Evolutionary conservation across 2,113 vertebrate species (phyloP).

Genomic region (Crypturellus undulatus): DNA sequence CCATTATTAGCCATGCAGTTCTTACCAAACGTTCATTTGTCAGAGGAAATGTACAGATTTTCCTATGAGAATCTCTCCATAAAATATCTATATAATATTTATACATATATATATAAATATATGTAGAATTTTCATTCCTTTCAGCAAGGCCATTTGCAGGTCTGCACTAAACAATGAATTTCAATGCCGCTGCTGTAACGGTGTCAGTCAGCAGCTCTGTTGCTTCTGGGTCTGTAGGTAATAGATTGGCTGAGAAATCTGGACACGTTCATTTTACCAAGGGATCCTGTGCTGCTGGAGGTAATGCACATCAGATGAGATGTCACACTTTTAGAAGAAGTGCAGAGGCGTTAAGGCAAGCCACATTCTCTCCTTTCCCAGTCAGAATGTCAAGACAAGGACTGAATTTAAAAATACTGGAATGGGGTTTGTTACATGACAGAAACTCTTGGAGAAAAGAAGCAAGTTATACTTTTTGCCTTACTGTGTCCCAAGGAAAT

Average conservation of each 20-base stretch:
- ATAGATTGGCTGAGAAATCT: constrained; percentile 64
- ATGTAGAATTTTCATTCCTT: background rate
- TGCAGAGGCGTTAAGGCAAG: constrained; percentile 63
- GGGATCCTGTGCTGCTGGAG: constrained; percentile 62
- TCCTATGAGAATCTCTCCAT: background rate
- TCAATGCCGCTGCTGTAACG: constrained; percentile 20
- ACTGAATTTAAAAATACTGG: constrained; percentile 60
- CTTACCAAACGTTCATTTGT: constrained; percentile 7
- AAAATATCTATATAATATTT: background rate
- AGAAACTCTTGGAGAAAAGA: constrained; percentile 43
- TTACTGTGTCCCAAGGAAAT: background rate
- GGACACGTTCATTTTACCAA: constrained; percentile 61
- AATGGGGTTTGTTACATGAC: constrained; percentile 6
- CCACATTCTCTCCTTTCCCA: constrained; percentile 50
- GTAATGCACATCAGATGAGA: constrained; percentile 76
- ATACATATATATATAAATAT: background rate
- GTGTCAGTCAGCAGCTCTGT: constrained; percentile 9
- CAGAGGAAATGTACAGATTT: background rate
- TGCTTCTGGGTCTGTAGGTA: constrained; percentile 48
- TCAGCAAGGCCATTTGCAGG: background rate
- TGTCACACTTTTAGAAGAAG: constrained; percentile 69
- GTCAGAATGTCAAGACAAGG: constrained; percentile 15
- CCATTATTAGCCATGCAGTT: background rate
- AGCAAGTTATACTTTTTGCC: constrained; percentile 1
- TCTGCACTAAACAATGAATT: constrained; percentile 31